These are phyloP conservation scores for Steinernema feltiae DNA, from an alignment of 1,140 invertebrate species.

Conservation along the genomic window DNA sequence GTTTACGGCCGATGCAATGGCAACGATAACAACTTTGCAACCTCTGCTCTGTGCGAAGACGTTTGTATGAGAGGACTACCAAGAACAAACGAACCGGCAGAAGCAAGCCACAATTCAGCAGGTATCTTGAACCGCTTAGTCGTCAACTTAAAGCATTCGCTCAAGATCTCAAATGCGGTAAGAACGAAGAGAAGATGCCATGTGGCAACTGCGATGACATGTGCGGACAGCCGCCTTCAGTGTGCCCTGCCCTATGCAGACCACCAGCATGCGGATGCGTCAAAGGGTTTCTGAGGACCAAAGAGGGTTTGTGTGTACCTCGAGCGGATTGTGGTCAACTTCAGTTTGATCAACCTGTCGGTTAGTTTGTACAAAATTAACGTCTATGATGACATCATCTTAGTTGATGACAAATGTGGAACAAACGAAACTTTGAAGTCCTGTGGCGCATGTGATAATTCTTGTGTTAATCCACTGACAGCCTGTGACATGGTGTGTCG, in stretches of 20 bases:
- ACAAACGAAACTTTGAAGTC: neutral
- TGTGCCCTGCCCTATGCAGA: neutral
- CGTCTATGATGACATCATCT: neutral
- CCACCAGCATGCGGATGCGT: neutral
- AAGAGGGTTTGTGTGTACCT: neutral
- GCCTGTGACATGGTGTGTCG: slow-evolving; percentile 3
- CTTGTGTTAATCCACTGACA: slow-evolving; percentile 1
- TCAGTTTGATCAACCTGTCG: neutral
- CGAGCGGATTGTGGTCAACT: neutral
- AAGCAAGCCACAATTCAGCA: no score
- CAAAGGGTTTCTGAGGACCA: neutral
- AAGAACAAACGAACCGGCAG: no score
- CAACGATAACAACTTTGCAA: slow-evolving; percentile 53
- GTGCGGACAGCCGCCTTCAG: neutral
- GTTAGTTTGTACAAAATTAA: neutral
- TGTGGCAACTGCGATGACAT: neutral
- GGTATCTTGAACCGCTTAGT: no score
- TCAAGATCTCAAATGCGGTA: slow-evolving; percentile 15
- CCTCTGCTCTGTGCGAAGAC: slow-evolving; percentile 34
- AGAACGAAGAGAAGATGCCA: neutral
- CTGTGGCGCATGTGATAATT: neutral
- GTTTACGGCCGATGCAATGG: slow-evolving; percentile 52
- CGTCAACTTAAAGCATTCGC: no score
- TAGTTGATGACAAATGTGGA: neutral
- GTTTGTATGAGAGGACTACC: slow-evolving; percentile 30